phyloP scores from a whole-genome alignment of 92 coral and sea anemone species.

The Phymanthus crucifer region DNA sequence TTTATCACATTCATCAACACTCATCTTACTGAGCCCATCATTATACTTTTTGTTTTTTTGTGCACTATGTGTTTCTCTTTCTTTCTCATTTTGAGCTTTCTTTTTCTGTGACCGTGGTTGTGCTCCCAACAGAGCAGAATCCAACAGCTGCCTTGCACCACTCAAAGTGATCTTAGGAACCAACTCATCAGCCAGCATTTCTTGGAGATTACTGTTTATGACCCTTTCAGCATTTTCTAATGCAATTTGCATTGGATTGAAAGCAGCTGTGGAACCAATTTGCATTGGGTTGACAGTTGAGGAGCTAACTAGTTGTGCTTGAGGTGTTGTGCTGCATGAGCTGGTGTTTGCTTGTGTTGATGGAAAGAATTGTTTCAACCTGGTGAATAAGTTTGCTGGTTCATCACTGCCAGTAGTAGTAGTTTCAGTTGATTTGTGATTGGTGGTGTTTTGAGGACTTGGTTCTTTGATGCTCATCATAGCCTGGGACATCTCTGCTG shows the following conservation, averaged over 20 bases:
- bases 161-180: slow-evolving; percentile 35
- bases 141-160: slow-evolving; percentile 43
- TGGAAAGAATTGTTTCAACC: background rate
- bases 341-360: background rate
- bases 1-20: background rate
- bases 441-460: background rate
- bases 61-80: background rate
- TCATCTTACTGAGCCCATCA: background rate
- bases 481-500: slow-evolving; percentile 46
- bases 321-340: background rate
- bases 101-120: background rate
- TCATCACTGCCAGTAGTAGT: background rate
- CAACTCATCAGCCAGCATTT: slow-evolving; percentile 28
- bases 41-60: background rate
- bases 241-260: slow-evolving; percentile 28
- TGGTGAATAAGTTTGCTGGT: background rate
- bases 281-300: slow-evolving; percentile 21
- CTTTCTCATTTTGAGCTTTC: background rate
- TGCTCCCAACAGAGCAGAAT: slow-evolving; percentile 27
- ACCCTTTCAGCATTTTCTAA: slow-evolving; percentile 24
- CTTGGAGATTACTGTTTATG: slow-evolving; percentile 8
- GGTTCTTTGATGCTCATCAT: slow-evolving; percentile 17
- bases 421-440: background rate
- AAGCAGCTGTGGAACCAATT: too few species aligned
- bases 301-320: background rate